A percentile compares a stretch with the other conserved stretches of the same genome.
These are phyloP conservation scores for Germaria angustata DNA, from an alignment of 2,888 invertebrate genomes.

Conservation along the genomic window DNA sequence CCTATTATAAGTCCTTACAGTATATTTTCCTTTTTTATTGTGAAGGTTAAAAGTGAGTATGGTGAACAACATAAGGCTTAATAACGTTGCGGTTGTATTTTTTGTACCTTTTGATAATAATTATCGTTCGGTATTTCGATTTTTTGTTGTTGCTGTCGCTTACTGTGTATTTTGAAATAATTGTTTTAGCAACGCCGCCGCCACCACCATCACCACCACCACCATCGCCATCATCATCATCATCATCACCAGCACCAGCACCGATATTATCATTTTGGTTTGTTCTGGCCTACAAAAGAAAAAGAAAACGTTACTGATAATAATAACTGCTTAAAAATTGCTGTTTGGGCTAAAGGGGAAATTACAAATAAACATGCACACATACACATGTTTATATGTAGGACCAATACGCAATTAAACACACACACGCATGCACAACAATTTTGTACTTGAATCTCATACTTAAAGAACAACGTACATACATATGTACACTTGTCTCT, in stretches of 20 bases:
- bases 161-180: slow-evolving; percentile 55
- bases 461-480: neutral
- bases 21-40: slow-evolving; percentile 30
- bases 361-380: slow-evolving; percentile 50
- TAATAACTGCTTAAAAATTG: slow-evolving; percentile 48
- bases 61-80: slow-evolving; percentile 51
- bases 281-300: slow-evolving; percentile 36
- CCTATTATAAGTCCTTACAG: too few relatives aligned
- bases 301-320: slow-evolving; percentile 29
- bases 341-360: slow-evolving; percentile 45
- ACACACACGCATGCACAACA: neutral
- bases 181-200: slow-evolving; percentile 54
- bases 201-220: slow-evolving; percentile 47
- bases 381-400: neutral
- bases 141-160: slow-evolving; percentile 25
- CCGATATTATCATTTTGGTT: slow-evolving; percentile 38
- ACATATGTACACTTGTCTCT: neutral
- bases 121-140: slow-evolving; percentile 45
- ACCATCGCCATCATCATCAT: slow-evolving; percentile 9
- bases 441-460: neutral
- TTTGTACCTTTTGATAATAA: slow-evolving; percentile 54
- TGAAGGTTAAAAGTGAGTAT: slow-evolving; percentile 41
- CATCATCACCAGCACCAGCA: slow-evolving; percentile 12
- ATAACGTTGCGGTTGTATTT: slow-evolving; percentile 52
- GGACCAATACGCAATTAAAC: neutral